phyloP scores from a whole-genome alignment of 2,888 invertebrate genomes.

The Trichogramma dendrolimi region DNA sequence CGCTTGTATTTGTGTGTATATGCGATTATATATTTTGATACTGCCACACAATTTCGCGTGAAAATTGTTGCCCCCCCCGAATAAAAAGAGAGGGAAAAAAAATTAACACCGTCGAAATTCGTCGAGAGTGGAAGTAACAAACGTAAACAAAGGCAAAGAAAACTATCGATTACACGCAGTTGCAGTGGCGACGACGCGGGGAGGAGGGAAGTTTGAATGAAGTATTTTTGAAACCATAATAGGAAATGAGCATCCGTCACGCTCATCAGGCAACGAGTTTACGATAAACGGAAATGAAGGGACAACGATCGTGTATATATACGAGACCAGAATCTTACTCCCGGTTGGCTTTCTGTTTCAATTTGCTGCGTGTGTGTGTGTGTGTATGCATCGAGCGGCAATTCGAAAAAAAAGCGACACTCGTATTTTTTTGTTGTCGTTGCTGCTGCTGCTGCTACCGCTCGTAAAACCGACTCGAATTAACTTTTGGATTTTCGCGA shows the following conservation, averaged over 20 bases:
- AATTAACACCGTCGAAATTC: too few species aligned
- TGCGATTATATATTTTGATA: too few species aligned
- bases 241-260: conserved; percentile 31
- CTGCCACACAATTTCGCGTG: too few species aligned
- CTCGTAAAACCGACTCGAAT: too few species aligned
- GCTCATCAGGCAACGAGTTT: conserved; percentile 29
- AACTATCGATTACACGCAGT: not conserved
- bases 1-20: too few species aligned
- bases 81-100: too few species aligned
- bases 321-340: conserved; percentile 6
- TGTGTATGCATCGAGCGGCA: not conserved
- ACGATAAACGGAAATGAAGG: conserved; percentile 35
- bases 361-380: too few species aligned
- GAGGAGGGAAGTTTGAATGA: not conserved
- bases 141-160: too few species aligned
- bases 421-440: conserved; percentile 1
- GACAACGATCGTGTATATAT: conserved; percentile 24
- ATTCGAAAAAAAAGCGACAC: not conserved
- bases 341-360: too few species aligned
- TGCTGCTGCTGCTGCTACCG: not conserved
- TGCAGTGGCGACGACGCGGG: not conserved
- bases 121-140: too few species aligned
- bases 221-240: conserved; percentile 28
- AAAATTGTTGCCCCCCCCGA: too few species aligned
- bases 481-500: too few species aligned